Percentiles rank a stretch among this genome's conserved stretches.
Conservation (phyloP, 1,140 invertebrate species). For the Pentalonia nigronervosa region DNA sequence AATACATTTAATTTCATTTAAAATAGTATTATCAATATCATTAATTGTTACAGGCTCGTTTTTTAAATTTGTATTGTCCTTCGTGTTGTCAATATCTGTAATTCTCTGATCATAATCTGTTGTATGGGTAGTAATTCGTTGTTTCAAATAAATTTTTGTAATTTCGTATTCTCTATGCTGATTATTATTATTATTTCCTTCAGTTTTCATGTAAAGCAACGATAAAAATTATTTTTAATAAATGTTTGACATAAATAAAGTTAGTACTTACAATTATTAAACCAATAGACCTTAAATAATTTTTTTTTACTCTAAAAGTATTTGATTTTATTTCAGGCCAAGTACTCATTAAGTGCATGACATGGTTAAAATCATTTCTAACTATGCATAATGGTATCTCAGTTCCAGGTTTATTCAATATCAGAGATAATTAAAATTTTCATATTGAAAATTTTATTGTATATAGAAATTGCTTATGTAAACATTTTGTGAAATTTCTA, state of each 20-base stretch:
- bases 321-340: not conserved
- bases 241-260: not conserved
- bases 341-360: constrained; percentile 10
- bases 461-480: too few relatives aligned
- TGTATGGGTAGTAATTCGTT: not conserved
- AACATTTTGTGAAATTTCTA: too few relatives aligned
- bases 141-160: not conserved
- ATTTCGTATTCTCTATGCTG: not conserved
- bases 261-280: not conserved
- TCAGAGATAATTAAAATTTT: too few relatives aligned
- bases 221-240: not conserved
- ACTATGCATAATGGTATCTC: not conserved
- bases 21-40: not conserved
- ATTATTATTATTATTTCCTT: not conserved
- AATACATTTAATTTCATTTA: constrained; percentile 10
- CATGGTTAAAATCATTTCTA: constrained; percentile 22
- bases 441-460: too few relatives aligned
- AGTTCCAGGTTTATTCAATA: not conserved
- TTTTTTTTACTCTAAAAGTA: not conserved
- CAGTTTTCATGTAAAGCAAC: not conserved
- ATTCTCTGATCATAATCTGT: not conserved
- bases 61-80: not conserved
- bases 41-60: not conserved
- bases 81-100: not conserved
- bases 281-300: constrained; percentile 13